A percentile compares a stretch with the other conserved stretches of the same genome.
Evolutionary conservation across 2,113 vertebrate species (phyloP).

Genomic region (Brachypteracias leptosomus): DNA sequence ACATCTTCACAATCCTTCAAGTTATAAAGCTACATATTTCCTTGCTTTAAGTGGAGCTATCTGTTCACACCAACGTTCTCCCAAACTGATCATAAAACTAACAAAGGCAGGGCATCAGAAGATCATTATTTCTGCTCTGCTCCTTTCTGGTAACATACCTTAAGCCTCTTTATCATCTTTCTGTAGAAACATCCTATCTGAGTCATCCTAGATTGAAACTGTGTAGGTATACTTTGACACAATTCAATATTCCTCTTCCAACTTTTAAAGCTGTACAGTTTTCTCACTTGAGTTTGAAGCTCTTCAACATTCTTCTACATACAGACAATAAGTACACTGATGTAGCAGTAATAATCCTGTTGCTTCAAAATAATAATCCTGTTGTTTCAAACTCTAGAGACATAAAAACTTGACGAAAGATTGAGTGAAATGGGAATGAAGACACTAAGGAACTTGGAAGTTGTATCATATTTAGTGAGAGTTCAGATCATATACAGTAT

Average conservation of each 20-base stretch:
- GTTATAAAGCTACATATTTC: background rate
- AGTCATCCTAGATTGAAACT: background rate
- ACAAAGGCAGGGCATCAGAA: background rate
- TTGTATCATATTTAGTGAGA: background rate
- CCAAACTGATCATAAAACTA: background rate
- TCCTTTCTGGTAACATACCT: background rate
- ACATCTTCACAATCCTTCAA: background rate
- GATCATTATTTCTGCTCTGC: background rate
- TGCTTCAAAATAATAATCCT: background rate
- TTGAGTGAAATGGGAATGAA: background rate
- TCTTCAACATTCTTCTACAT: background rate
- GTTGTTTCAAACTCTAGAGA: background rate
- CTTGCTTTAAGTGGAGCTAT: background rate
- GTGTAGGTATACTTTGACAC: background rate
- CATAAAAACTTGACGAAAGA: background rate
- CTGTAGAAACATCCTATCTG: background rate
- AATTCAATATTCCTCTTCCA: background rate
- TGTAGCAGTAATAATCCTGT: background rate
- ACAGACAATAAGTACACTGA: background rate
- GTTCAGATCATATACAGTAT: background rate
- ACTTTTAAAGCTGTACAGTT: background rate
- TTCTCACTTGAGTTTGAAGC: background rate
- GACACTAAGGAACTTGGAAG: background rate
- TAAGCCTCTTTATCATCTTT: background rate
- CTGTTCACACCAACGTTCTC: background rate